Evolutionary conservation across 2,888 invertebrate species (phyloP), one percentile per base, ranked within the genome.

Genomic region (Diaperis boleti): DNA sequence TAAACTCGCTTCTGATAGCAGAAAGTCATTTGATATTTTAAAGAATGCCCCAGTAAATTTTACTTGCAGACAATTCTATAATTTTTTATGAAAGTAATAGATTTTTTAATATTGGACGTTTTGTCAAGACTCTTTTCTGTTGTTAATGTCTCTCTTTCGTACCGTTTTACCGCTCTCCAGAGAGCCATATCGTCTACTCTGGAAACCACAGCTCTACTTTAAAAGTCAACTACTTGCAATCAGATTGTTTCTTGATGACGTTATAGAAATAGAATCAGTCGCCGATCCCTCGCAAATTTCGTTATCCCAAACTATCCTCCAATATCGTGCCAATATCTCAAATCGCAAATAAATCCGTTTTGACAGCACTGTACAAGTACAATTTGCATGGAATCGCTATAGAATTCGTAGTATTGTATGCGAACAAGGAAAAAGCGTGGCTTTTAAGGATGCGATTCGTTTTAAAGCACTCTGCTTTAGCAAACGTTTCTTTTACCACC

Each of bases 351-450:
- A 26, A 26, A 26, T 8, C n/a, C 49, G 29, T 67, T 64, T 71
- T 66, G 54, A 45, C 56, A 49, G 41, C 54, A 64, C 71, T 72
- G 72, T 70, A 72, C 67, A 35, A 26, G 64, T 67, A 64, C 68
- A 77, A 78, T 78, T 78, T 78, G 78, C 77, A 78, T 78, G 70
- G 72, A 76, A 76, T 76, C 72, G 76, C 76, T 71, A 75, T 75
- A 69, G 73, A 72, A 71, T 66, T 69, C 68, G 54, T 64, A 69
- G 75, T 73, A 76, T 78, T 77, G 75, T 76, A 68, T 70, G 68
- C 68, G 71, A 73, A 78, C 77, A 77, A 77, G 77, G 74, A 77
- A 78, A 76, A 73, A 74, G 77, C 77, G 77, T 78, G 78, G 78
- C 78, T 78, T 76, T 78, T 72, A 77, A 71, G 69, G 65, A 67